Conservation (phyloP, 2,113 vertebrate genomes). For the Platichthys flesus region DNA sequence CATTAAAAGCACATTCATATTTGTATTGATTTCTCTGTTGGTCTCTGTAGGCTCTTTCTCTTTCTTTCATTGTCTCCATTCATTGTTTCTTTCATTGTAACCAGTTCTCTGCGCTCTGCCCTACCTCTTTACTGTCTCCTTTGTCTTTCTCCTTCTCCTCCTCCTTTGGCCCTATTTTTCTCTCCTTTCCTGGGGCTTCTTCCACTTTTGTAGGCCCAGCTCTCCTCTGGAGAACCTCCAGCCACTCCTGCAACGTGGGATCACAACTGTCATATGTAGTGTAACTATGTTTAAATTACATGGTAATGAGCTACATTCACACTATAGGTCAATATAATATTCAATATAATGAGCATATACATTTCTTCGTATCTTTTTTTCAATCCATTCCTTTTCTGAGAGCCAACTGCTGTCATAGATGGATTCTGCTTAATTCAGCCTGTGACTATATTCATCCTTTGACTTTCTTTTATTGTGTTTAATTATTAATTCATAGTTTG, state of each 20-base stretch:
- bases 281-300: not conserved
- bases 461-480: too few relatives aligned
- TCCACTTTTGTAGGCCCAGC: not conserved
- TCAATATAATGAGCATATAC: too few relatives aligned
- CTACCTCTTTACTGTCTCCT: slow-evolving; percentile 25
- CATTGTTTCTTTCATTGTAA: not conserved
- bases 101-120: not conserved
- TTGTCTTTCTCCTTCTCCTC: slow-evolving; percentile 28
- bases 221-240: slow-evolving; percentile 69
- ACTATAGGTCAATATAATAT: too few relatives aligned
- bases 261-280: not conserved
- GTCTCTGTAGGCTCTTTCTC: not conserved
- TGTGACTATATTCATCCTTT: too few relatives aligned
- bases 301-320: too few relatives aligned
- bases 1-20: not conserved
- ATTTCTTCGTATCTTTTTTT: too few relatives aligned
- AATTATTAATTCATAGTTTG: too few relatives aligned
- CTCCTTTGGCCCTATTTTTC: not conserved
- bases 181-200: not conserved
- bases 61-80: not conserved
- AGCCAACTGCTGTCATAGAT: too few relatives aligned
- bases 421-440: too few relatives aligned
- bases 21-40: not conserved
- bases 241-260: slow-evolving; percentile 43
- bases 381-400: too few relatives aligned